Conservation (phyloP, 2,797 vertebrate species). For the Clarias fuscus region DNA sequence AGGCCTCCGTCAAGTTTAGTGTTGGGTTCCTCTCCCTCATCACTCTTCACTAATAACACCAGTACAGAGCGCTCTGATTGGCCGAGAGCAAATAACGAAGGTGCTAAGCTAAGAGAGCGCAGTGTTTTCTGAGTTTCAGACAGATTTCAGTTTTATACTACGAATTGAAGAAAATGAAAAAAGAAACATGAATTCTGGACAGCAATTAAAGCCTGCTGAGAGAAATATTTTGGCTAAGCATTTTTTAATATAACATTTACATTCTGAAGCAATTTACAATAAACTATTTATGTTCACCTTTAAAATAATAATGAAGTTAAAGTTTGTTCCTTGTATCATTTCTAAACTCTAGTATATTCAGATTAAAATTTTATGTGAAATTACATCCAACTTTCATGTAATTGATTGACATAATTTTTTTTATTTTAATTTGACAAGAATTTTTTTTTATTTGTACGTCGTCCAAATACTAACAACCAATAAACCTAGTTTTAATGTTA, state of each 20-base stretch:
- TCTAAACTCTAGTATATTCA: neutral
- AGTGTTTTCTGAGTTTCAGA: neutral
- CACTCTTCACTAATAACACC: neutral
- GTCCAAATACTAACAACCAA: neutral
- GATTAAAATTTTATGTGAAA: no score
- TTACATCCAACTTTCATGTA: no score
- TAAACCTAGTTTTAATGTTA: neutral
- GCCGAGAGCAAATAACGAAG: neutral
- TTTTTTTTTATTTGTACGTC: no score
- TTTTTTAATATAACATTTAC: neutral
- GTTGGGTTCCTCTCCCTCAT: neutral
- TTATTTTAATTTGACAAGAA: no score
- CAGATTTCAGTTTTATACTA: neutral
- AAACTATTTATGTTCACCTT: neutral
- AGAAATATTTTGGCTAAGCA: neutral
- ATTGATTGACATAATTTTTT: no score
- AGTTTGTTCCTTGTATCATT: neutral
- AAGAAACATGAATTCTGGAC: neutral
- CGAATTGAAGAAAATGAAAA: neutral
- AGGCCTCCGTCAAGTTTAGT: neutral
- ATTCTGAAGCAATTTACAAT: neutral
- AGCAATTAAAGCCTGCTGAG: neutral
- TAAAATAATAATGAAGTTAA: neutral
- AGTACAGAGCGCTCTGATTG: neutral
- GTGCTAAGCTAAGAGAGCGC: neutral